Conservation (phyloP, 2,113 vertebrate species). For the Tylochromis polylepis region DNA sequence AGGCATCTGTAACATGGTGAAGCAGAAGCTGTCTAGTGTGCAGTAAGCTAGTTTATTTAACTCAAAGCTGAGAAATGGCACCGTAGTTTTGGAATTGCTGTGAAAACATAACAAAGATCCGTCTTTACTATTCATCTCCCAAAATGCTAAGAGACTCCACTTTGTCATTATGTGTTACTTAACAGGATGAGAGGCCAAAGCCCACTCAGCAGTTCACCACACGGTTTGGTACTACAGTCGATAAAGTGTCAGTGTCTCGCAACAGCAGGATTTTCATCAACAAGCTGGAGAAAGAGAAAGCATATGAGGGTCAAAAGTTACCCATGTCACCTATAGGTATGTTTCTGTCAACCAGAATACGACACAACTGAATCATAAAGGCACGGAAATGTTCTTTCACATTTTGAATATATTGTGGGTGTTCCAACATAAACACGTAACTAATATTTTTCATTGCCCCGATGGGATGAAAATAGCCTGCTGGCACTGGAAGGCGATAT, state of each 20-base stretch:
- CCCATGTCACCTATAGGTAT: conserved; percentile 86
- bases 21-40: background rate
- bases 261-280: conserved; percentile 65
- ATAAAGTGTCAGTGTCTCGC: conserved; percentile 65
- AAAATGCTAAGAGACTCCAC: background rate
- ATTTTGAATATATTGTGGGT: background rate
- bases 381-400: background rate
- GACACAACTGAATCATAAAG: background rate
- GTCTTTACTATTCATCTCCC: background rate
- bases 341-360: background rate
- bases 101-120: background rate
- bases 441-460: background rate
- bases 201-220: conserved; percentile 51
- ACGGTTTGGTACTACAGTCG: conserved; percentile 68
- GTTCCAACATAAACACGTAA: background rate
- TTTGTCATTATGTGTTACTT: background rate
- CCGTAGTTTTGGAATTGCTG: background rate
- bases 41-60: background rate
- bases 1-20: background rate
- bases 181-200: conserved; percentile 77
- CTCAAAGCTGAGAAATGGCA: background rate
- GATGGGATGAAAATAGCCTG: conserved; percentile 16
- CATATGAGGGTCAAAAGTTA: conserved; percentile 71
- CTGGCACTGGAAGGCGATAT: background rate
- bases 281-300: conserved; percentile 69